Base-by-base conservation (phyloP, 2,113 vertebrate genomes). In the Sylvia atricapilla region DNA sequence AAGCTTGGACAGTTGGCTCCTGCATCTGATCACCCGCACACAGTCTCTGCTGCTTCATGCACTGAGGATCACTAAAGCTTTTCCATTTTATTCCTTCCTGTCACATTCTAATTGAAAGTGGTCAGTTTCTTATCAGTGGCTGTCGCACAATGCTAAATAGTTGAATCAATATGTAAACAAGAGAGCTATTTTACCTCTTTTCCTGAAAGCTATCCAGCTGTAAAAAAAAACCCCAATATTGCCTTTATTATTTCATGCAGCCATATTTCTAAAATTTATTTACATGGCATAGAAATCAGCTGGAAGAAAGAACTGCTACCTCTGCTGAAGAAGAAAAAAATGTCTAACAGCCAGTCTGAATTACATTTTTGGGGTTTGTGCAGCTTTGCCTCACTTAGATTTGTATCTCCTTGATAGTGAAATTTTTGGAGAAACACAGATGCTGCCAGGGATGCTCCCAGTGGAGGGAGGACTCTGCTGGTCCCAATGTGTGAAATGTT, bases 21-120 rank as follows among this genome's bases (percentile, higher is more conserved):
- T 2, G 4, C 4, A 3, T 72, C n/a, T 68, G 39, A 15, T 58
- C 1, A 5, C 33, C 10, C 2, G 4, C 30, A 8, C 1, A 2
- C 24, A 56, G 11, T 46, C 31, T 41, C 33, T 73, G 14, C 41
- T 7, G 13, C 63, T 59, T 83, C 18, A 6, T 66, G 21, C 18
- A 23, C 6, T 16, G 50, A 68, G 35, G 18, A 37, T 60, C 13
- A 12, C 68, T 77, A 75, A 69, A 87, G 28, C 28, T 87, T 11
- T 39, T 59, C 18, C 11, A 63, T 80, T 77, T 69, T 66, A 28
- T 80, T 87, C 41, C 21, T 47, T 81, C 31, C 24, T 31, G 2
- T 43, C 0, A 0, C 11, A 37, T 52, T 77, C 22, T 84, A 4
- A 11, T 73, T 91, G 20, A 23, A 73, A 21, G 19, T 60, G 13